Evolutionary conservation across 2,113 vertebrate species (phyloP), one percentile per base, ranked within the genome.

Genomic region (Gopherus evgoodei): DNA sequence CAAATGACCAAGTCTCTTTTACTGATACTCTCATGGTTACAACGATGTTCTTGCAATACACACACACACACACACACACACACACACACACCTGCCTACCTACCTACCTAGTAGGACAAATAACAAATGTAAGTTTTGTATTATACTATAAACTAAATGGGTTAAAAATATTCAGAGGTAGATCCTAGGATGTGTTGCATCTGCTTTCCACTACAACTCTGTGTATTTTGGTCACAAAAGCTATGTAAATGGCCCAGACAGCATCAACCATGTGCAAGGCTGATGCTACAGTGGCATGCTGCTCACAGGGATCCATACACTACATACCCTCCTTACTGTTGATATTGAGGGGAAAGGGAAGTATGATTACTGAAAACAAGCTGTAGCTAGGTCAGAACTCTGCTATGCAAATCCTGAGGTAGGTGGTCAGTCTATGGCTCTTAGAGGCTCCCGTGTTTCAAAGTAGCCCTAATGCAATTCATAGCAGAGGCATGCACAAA

Each of bases 371-470:
- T 88, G 62, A 47, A 62, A 96, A 90, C 59, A 16, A 2, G 62
- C 84, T 89, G n/a, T 86, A n/a, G 3, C 79, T 94, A 42, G 90
- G n/a, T 76, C 52, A 89, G 42, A 93, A 87, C 90, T 53, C 49
- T 11, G 29, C 47, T 42, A 10, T 80, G n/a, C 14, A 16, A 31
- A 38, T 52, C 19, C 83, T 92, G n/a, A 24, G 54, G 49, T 69
- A 65, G 62, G 31, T 35, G 29, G 59, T 65, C 62, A 65, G 14
- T 16, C 31, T 65, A 65, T 17, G 7, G 13, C 62, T 44, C 42
- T 89, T 47, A 82, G 42, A 86, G 29, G 19, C 8, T 1, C 0
- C 3, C 1, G 0, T 19, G 93, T 35, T 52, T 87, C 4, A 19
- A 4, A 54, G 62, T 1, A 88, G 35, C 44, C 38, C 38, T 22